Percentiles rank a stretch among this genome's conserved stretches.
Evolutionary conservation across 2,113 vertebrate genomes (phyloP).

Genomic region (Varanus komodoensis): DNA sequence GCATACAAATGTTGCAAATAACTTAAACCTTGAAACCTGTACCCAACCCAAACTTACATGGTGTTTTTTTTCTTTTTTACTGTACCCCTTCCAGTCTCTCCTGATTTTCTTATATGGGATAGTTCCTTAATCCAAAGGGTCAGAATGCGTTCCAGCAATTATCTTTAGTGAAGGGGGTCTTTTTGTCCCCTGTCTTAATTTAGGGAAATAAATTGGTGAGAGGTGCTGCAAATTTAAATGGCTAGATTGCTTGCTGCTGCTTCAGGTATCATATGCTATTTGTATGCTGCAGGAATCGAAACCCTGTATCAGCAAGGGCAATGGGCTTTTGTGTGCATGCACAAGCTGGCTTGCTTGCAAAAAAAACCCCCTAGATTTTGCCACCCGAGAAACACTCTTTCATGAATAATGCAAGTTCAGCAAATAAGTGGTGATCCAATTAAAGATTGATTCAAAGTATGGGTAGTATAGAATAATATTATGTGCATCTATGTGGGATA

Average conservation of each 20-base stretch:
- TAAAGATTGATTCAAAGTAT: not conserved
- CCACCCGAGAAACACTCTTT: not conserved
- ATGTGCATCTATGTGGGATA: not conserved
- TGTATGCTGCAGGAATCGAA: constrained; percentile 4
- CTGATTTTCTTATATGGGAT: not conserved
- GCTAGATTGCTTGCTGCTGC: not conserved
- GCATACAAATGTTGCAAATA: not conserved
- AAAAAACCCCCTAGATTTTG: not conserved
- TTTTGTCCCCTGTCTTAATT: not conserved
- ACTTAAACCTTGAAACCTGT: not conserved
- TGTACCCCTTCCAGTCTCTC: not conserved
- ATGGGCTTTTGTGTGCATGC: not conserved
- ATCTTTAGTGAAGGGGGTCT: not conserved
- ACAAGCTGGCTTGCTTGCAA: not conserved
- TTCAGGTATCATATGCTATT: constrained; percentile 14
- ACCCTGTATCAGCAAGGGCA: constrained; percentile 5
- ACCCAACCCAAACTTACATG: not conserved
- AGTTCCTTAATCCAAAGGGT: no score
- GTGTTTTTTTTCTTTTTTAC: not conserved
- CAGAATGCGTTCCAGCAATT: not conserved
- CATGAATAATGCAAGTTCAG: not conserved
- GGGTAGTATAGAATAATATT: not conserved
- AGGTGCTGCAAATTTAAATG: not conserved
- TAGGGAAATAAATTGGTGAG: not conserved
- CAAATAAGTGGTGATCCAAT: not conserved